Evolutionary conservation across 2,888 invertebrate genomes (phyloP), one percentile per base, ranked within the genome.

Genomic region (Tipula confusa): DNA sequence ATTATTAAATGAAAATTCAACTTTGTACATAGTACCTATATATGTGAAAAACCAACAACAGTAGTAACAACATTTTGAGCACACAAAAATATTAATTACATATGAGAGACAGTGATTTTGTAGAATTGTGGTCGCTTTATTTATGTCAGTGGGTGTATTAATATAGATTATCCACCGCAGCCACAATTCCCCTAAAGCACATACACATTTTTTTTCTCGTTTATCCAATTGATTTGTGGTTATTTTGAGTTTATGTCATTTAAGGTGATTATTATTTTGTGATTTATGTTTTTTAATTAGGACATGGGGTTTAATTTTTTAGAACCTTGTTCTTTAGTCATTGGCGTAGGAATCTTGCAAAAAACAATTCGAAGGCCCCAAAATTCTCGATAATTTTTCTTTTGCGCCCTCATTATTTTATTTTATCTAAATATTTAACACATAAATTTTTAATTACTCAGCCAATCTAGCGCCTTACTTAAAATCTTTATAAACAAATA

Each of bases 1-100:
- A n/a, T n/a, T n/a, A n/a, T n/a, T n/a, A n/a, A 64, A 64, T 64
- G 64, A 64, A 64, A 64, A 64, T 64, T 64, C 64, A 64, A 64
- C 24, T 64, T 64, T 24, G 43, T 24, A 15, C 24, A 24, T 24
- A 24, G 1, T 5, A 4, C n/a, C n/a, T n/a, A n/a, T n/a, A n/a
- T n/a, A n/a, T n/a, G n/a, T n/a, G 15, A 43, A 15, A 43, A 43
- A n/a, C 3, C 43, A 15, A 36, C 11, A 36, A 9, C 36, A n/a
- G 9, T n/a, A 64, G 24, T 2, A 64, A 64, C 64, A 24, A 48
- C 18, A 48, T 4, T 48, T n/a, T 48, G 7, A 48, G 48, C 48
- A 15, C 48, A 48, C 18, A 48, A 48, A 64, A 64, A 64, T 43
- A 43, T 64, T 64, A 64, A 64, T 64, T 64, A 64, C 24, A 11